Evolutionary conservation across 2,888 invertebrate species (phyloP), one percentile per base, ranked within the genome.

Genomic region (Cactoblastis cactorum): DNA sequence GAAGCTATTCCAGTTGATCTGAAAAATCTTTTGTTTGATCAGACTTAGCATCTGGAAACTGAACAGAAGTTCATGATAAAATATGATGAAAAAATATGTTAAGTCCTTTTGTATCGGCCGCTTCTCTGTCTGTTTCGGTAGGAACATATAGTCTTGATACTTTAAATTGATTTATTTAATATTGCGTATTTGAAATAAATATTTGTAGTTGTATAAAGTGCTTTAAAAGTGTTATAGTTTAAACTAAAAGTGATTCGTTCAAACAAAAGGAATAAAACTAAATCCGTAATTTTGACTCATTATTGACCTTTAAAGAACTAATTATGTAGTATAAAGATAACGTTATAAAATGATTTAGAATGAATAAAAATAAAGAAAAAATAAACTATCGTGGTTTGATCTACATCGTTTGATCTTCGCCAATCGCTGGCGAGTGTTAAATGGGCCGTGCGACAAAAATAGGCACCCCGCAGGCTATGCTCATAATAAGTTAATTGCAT

Each of bases 11-110:
- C 75, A 78, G 80, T 82, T 80, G 72, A 77, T 79, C 77, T 82
- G 80, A 86, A 84, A 82, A 82, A 82, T 83, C 83, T 84, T 86
- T 86, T 87, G 89, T 89, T 88, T 88, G 87, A 88, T 86, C 86
- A 80, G 72, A 79, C 72, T 80, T 70, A 77, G 86, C 88, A 87
- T 88, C 88, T 88, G 88, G 89, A 87, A 81, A 80, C 76, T 83
- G 81, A 83, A 81, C 87, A 89, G 87, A 84, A 88, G 86, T 88
- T 89, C 87, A 89, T 89, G 87, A 87, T 87, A 87, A 87, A 86
- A 85, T 85, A 87, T 84, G 78, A 83, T 78, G 83, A 88, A 88
- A 85, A 89, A 87, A 86, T 86, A 82, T 80, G 82, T 80, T 84
- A 87, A 88, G 86, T 88, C 89, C 85, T 86, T 85, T 88, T 87